phyloP scores from a whole-genome alignment of 64 coral and sea anemone species.

The Stichodactyla mertensii region DNA sequence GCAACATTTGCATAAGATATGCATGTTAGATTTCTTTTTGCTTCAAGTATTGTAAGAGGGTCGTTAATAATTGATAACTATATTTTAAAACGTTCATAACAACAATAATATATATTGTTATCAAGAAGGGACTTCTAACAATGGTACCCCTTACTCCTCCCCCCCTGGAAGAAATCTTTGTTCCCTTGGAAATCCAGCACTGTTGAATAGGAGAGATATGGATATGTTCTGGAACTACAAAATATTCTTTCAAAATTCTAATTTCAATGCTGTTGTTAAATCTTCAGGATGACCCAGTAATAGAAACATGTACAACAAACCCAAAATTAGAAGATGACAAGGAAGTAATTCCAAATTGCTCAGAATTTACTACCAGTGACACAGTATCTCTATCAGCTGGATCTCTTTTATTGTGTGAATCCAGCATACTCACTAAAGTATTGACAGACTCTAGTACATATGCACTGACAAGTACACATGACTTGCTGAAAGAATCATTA shows the following conservation, averaged over 20 bases:
- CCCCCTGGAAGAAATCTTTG: too few relatives aligned
- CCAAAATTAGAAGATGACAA: background rate
- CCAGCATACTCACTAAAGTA: background rate
- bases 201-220: too few relatives aligned
- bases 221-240: too few relatives aligned
- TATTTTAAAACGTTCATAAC: too few relatives aligned
- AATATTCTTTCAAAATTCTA: background rate
- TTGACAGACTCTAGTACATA: slow-evolving; percentile 17
- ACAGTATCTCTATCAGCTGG: background rate
- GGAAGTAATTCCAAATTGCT: background rate
- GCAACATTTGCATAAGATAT: background rate
- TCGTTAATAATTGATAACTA: too few relatives aligned
- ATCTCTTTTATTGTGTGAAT: slow-evolving; percentile 15
- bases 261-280: background rate
- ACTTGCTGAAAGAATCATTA: background rate
- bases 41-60: too few relatives aligned
- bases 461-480: background rate
- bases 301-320: background rate
- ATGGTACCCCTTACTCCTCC: too few relatives aligned
- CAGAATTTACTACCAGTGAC: background rate
- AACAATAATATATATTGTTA: too few relatives aligned
- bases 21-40: too few relatives aligned
- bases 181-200: too few relatives aligned
- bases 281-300: background rate
- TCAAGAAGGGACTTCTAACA: too few relatives aligned